A percentile compares a stretch with the other conserved stretches of the same genome.
phyloP scores from a whole-genome alignment of 2,888 invertebrate species.

The Lasioglossum vierecki region DNA sequence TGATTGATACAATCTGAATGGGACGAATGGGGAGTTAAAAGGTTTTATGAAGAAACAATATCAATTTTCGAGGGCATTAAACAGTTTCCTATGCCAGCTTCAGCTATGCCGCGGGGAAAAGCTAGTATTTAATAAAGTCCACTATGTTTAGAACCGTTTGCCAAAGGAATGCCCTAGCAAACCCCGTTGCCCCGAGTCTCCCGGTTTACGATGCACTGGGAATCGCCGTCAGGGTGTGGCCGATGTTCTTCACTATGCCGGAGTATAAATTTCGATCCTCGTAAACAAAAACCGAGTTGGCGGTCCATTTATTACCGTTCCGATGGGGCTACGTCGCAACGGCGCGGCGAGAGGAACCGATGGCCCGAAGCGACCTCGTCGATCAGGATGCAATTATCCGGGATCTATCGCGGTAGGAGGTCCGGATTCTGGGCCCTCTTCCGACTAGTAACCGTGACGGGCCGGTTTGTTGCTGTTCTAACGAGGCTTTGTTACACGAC shows the following conservation, averaged over 20 bases:
- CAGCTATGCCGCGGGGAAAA: too few species aligned
- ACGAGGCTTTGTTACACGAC: conserved; percentile 65
- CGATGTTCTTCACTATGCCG: conserved; percentile 7
- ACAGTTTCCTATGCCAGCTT: too few species aligned
- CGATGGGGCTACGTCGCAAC: background rate
- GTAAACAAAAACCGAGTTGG: conserved; percentile 22
- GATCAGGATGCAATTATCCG: conserved; percentile 74
- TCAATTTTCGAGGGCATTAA: too few species aligned
- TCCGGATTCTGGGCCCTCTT: conserved; percentile 59
- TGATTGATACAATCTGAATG: too few species aligned
- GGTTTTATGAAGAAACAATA: too few species aligned
- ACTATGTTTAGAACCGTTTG: background rate
- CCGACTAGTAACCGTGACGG: conserved; percentile 41
- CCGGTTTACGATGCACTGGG: conserved; percentile 44
- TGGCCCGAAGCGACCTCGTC: conserved; percentile 73
- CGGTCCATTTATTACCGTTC: conserved; percentile 60
- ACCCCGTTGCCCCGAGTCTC: background rate
- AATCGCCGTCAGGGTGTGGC: conserved; percentile 46
- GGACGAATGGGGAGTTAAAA: too few species aligned
- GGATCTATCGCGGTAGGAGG: conserved; percentile 70
- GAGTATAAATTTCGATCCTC: conserved; percentile 59
- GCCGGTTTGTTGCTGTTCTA: conserved; percentile 48
- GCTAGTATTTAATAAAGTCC: too few species aligned
- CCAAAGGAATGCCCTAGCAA: background rate
- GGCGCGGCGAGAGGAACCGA: conserved; percentile 43